Conservation (phyloP, 2,113 vertebrate species). For the Rhadina sibilatrix region DNA sequence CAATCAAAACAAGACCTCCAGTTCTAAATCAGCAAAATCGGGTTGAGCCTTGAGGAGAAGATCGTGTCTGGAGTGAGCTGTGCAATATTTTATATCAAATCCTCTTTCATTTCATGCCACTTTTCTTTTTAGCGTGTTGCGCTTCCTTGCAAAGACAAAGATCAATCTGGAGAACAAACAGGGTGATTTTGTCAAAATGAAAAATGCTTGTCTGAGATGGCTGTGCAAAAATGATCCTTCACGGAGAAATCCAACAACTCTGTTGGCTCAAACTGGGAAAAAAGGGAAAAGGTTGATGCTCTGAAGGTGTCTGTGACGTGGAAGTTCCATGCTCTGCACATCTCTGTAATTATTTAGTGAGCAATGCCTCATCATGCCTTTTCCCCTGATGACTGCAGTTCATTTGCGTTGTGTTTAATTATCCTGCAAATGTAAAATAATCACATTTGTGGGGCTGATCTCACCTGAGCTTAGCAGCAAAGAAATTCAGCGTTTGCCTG, state of each 20-base stretch:
- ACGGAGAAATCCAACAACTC: not conserved
- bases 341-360: not conserved
- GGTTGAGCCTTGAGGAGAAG: not conserved
- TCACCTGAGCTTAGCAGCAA: not conserved
- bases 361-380: not conserved
- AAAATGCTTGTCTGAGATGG: not conserved
- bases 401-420: slow-evolving; percentile 4
- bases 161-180: not conserved
- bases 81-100: not conserved
- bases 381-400: not conserved
- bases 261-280: not conserved
- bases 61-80: not conserved
- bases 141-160: not conserved
- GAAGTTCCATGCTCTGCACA: not conserved
- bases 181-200: not conserved
- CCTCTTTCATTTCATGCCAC: not conserved
- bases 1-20: not conserved
- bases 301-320: not conserved
- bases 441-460: not conserved
- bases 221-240: not conserved
- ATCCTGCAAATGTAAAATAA: not conserved
- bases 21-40: not conserved
- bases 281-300: not conserved
- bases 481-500: not conserved
- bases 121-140: not conserved